Evolutionary conservation across 2,113 vertebrate genomes (phyloP), one percentile per base, ranked within the genome.

Genomic region (Oryzias melastigma): DNA sequence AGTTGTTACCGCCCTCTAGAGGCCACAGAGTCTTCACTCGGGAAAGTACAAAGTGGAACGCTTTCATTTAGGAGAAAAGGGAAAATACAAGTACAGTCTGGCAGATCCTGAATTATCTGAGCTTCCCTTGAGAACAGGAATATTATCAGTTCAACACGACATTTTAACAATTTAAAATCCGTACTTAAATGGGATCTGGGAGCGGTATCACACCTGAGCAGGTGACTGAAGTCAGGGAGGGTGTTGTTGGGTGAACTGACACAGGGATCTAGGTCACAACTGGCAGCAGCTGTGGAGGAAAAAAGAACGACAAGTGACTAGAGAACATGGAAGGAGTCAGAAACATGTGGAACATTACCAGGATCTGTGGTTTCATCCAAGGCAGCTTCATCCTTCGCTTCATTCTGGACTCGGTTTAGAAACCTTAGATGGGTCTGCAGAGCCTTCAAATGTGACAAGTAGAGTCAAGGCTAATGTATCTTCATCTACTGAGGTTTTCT

Each of bases 381-480:
- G 35, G 5, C 0, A 15, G 41, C n/a, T 4, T 82, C 65, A 19
- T 69, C 49, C 17, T 53, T 52, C 15, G n/a, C 18, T 78, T 57
- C 77, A 22, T 13, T 51, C 35, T 75, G 41, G 42, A 59, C 53
- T 68, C 87, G 85, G 25, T 91, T 88, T 44, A 93, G 82, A 80
- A 89, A 95, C 35, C 61, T 80, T 24, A 91, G n/a, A 27, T 91
- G 92, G 53, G 90, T 87, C 78, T 93, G 88, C 61, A 83, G 78
- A 76, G 94, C 94, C 94, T 95, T 74, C 62, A 76, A 71, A 65
- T 17, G 76, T 3, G 76, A 13, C 1, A 59, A 65, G 10, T 35
- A 12, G 35, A 12, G 35, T 35, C 35, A 35, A 12, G 12, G 12
- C 35, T 3, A 35, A 35, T 35, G 35, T 8, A 35, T 35, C 10